A percentile compares a stretch with the other conserved stretches of the same genome.
These are phyloP conservation scores for Chiloscyllium punctatum DNA, from an alignment of 2,797 vertebrate genomes.

Conservation along the genomic window DNA sequence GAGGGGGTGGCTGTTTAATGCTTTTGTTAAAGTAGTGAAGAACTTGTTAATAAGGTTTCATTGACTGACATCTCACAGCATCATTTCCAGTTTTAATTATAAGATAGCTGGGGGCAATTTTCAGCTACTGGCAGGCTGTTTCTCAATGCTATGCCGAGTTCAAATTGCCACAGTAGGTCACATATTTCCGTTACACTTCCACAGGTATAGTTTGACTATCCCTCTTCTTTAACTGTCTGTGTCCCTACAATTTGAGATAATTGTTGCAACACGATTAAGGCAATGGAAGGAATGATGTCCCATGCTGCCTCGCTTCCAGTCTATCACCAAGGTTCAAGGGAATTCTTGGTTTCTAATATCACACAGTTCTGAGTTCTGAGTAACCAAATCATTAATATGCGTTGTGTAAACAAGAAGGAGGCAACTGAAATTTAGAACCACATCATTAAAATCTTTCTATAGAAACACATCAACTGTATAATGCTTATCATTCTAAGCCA, in stretches of 20 bases:
- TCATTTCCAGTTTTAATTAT: slow-evolving; percentile 21
- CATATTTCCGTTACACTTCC: not conserved
- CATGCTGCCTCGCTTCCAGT: not conserved
- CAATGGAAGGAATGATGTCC: not conserved
- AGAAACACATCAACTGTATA: not conserved
- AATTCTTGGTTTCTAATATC: not conserved
- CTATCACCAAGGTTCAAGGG: not conserved
- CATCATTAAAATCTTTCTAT: not conserved
- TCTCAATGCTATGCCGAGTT: not conserved
- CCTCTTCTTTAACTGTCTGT: not conserved
- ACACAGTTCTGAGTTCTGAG: not conserved
- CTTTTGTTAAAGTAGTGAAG: not conserved
- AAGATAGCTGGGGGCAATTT: not conserved
- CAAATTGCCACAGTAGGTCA: not conserved
- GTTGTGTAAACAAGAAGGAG: not conserved
- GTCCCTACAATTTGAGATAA: not conserved
- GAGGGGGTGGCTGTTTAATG: not conserved
- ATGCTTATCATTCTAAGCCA: not conserved
- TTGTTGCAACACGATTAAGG: not conserved
- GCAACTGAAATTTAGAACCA: not conserved
- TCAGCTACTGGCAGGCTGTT: not conserved
- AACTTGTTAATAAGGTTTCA: not conserved
- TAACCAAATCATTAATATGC: not conserved
- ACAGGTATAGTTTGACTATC: not conserved
- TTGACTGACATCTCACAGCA: not conserved